Evolutionary conservation across 2,113 vertebrate genomes (phyloP), one percentile per base, ranked within the genome.

Genomic region (Chaenogobius annularis): DNA sequence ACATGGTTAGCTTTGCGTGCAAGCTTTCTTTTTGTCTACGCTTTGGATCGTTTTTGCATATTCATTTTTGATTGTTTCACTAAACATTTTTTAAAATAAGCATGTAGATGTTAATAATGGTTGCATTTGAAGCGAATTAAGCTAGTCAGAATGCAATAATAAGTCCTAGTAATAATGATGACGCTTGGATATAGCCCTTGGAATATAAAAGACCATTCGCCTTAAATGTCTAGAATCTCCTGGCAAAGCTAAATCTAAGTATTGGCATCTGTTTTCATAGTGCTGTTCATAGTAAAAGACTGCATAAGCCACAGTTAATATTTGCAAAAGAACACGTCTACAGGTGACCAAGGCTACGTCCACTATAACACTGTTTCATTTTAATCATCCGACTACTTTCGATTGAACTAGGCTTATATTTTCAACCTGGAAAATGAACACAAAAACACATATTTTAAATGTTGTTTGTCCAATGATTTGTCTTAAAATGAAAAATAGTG

Each of bases 131-230:
- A 63, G 44, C 79, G 74, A 80, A 80, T 81, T 55, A 82, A 79
- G 80, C 70, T 83, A 78, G 74, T 83, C 82, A 77, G 55, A 77
- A 80, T 82, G 81, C 76, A 69, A 84, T 74, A 82, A 78, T 82
- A 82, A 63, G 72, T 79, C 82, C 79, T 84, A 58, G 20, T 26
- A 81, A 31, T 31, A 31, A 85, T 75, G 78, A 78, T 79, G 73
- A 84, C 54, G 69, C 77, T 89, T 70, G 81, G 26, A 37, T 89
- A 85, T 93, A 94, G 93, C 93, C 93, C 93, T 94, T 94, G 80
- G 85, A 89, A 79, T 85, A 83, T 26, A 83, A 84, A 74, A 87
- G 84, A 82, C 83, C 70, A 80, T 69, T 76, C 55, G 23, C 74
- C 73, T 77, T 80, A 67, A 31, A 70, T 73, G 59, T 80, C 73